phyloP scores from a whole-genome alignment of 1,140 invertebrate species.

The Listronotus oregonensis region DNA sequence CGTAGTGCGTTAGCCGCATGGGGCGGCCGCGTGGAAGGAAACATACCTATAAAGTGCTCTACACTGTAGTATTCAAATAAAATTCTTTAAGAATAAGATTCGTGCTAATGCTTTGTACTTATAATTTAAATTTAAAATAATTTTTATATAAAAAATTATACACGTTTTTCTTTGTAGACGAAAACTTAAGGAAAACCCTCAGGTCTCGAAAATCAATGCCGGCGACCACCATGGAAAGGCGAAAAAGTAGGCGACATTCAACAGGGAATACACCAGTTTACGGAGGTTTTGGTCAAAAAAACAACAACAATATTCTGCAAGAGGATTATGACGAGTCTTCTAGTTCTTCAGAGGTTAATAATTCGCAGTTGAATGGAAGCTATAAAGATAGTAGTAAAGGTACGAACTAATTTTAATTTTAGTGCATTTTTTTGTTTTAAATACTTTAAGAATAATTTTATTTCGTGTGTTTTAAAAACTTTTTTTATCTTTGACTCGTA shows the following conservation, averaged over 20 bases:
- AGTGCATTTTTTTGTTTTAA: not conserved
- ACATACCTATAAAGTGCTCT: too few species aligned
- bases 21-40: too few species aligned
- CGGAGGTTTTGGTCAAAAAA: slow-evolving; percentile 36
- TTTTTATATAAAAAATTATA: too few species aligned
- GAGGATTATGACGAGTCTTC: slow-evolving; percentile 61
- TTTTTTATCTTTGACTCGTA: too few species aligned
- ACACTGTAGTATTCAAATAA: too few species aligned
- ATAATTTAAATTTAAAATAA: too few species aligned
- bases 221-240: slow-evolving; percentile 66
- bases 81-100: too few species aligned
- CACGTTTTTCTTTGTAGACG: slow-evolving; percentile 60
- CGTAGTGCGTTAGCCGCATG: too few species aligned
- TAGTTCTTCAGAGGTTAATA: slow-evolving; percentile 61
- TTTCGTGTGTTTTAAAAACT: not conserved
- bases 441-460: slow-evolving; percentile 7
- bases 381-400: slow-evolving; percentile 64
- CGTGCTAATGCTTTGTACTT: too few species aligned
- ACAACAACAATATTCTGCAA: slow-evolving; percentile 40
- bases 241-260: slow-evolving; percentile 78
- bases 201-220: slow-evolving; percentile 69
- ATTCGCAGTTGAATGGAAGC: slow-evolving; percentile 62
- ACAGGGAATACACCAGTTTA: slow-evolving; percentile 66
- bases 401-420: slow-evolving; percentile 36
- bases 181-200: slow-evolving; percentile 78